Percentiles rank a stretch among this genome's conserved stretches.
Conservation (phyloP, 2,797 vertebrate genomes). For the Okamejei kenojei region DNA sequence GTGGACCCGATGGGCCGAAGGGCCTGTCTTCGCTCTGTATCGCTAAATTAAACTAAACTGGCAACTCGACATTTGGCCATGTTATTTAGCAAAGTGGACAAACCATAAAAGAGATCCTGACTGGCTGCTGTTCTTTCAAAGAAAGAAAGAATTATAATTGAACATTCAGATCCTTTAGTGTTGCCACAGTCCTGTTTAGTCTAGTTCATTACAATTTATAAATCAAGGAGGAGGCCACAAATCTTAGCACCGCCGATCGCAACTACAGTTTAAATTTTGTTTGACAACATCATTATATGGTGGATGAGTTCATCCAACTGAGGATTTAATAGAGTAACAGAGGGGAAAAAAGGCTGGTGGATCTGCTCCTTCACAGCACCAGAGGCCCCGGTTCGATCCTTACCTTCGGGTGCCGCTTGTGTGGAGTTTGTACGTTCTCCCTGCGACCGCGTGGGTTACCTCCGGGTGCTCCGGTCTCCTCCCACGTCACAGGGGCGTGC, state of each 20-base stretch:
- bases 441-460: too few species aligned
- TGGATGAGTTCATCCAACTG: background rate
- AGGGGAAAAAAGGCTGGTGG: too few species aligned
- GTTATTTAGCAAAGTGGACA: background rate
- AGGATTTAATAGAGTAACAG: background rate
- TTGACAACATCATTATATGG: background rate
- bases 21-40: too few species aligned
- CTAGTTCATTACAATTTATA: background rate
- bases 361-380: too few species aligned
- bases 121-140: background rate
- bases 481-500: too few species aligned
- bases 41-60: background rate
- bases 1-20: too few species aligned
- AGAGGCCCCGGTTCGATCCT: too few species aligned
- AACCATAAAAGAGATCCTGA: conserved; percentile 11
- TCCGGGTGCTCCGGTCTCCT: too few species aligned
- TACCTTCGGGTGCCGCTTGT: too few species aligned
- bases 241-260: background rate
- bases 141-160: background rate
- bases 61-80: background rate
- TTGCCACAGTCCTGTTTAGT: background rate
- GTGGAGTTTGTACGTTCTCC: too few species aligned
- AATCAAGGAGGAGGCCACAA: conserved; percentile 1
- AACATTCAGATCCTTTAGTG: background rate
- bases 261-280: background rate